Conservation (phyloP, 2,797 vertebrate species). For the Poecilia velifera region DNA sequence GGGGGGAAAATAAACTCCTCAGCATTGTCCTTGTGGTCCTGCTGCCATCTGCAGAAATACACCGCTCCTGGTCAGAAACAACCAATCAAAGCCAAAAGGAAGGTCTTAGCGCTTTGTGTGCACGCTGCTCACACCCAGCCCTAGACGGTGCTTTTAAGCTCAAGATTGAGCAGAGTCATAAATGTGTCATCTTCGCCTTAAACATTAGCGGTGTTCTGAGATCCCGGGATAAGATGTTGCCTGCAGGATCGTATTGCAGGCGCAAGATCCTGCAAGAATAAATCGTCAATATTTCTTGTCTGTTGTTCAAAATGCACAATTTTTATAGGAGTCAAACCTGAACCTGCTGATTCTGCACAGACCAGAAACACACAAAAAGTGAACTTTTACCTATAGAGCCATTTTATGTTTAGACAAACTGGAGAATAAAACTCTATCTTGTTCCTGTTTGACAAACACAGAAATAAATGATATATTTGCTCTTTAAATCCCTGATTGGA, state of each 20-base stretch:
- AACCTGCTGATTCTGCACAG: background rate
- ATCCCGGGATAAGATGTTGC: background rate
- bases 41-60: too few relatives aligned
- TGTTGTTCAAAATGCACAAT: background rate
- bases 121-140: too few relatives aligned
- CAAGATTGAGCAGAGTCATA: background rate
- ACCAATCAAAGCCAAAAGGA: too few relatives aligned
- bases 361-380: background rate
- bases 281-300: background rate
- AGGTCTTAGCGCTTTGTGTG: too few relatives aligned
- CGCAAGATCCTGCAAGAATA: background rate
- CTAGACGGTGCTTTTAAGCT: too few relatives aligned
- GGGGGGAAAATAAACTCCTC: too few relatives aligned
- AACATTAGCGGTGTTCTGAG: background rate
- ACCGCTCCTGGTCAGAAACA: too few relatives aligned
- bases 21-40: too few relatives aligned
- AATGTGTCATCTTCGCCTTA: background rate
- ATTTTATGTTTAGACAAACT: background rate
- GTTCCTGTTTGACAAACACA: background rate
- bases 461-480: background rate
- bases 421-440: background rate
- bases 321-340: background rate
- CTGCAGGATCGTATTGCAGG: too few relatives aligned
- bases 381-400: background rate
- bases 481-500: background rate